Conservation (phyloP, 2,113 vertebrate genomes). For the Tiliqua scincoides region DNA sequence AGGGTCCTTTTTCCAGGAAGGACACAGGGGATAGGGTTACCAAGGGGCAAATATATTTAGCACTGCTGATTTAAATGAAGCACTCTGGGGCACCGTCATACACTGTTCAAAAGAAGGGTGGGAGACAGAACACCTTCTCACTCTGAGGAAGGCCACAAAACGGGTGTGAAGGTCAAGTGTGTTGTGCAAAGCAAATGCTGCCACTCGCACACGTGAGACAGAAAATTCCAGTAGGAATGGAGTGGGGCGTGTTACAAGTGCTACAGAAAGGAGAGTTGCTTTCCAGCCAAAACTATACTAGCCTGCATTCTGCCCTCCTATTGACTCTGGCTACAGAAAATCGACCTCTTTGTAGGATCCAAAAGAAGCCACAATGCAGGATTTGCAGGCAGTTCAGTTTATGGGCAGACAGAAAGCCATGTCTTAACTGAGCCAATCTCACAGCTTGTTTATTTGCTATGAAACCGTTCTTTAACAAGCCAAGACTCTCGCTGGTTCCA, state of each 20-base stretch:
- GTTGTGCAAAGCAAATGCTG: background rate
- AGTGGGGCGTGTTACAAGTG: background rate
- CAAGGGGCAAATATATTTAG: background rate
- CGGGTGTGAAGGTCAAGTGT: no score
- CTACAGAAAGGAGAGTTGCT: background rate
- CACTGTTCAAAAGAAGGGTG: background rate
- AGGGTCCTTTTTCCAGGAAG: background rate
- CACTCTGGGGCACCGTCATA: background rate
- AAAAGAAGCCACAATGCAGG: background rate
- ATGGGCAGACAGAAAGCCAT: background rate
- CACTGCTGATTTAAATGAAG: background rate
- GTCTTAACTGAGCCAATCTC: constrained; percentile 3
- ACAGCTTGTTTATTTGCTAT: background rate
- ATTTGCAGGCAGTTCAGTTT: background rate
- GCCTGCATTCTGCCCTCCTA: constrained; percentile 3
- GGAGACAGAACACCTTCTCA: background rate
- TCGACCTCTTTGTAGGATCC: background rate
- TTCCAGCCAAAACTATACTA: background rate
- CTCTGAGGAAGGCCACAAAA: background rate
- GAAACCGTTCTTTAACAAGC: background rate
- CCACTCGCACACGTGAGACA: background rate
- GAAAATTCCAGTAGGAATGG: background rate
- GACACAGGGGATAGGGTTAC: no score
- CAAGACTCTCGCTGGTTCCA: background rate
- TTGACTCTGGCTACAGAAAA: background rate